Percentiles rank a stretch among this genome's conserved stretches.
Conservation (phyloP, 1,140 invertebrate genomes). For the Drosophila sp. region DNA sequence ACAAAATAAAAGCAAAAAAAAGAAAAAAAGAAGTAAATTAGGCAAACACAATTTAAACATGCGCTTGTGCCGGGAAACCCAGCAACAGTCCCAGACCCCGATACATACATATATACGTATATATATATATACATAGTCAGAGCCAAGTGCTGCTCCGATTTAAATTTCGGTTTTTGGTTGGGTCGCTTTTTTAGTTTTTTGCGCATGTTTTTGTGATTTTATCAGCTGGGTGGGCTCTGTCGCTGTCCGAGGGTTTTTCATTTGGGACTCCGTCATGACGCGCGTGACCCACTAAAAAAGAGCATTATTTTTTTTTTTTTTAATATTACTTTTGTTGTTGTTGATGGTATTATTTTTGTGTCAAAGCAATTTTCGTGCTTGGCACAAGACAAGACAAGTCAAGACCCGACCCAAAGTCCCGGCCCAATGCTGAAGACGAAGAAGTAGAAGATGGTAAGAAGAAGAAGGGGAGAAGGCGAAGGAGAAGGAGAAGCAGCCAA, state of each 20-base stretch:
- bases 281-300: slow-evolving; percentile 77
- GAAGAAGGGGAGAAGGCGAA: too few species aligned
- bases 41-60: slow-evolving; percentile 78
- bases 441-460: too few species aligned
- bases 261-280: slow-evolving; percentile 66
- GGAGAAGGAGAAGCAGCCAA: slow-evolving; percentile 22
- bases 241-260: slow-evolving; percentile 67
- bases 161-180: slow-evolving; percentile 69
- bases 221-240: slow-evolving; percentile 78
- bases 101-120: not conserved
- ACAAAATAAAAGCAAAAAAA: slow-evolving; percentile 3
- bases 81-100: slow-evolving; percentile 3
- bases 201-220: slow-evolving; percentile 80
- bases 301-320: slow-evolving; percentile 41
- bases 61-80: slow-evolving; percentile 72
- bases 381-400: slow-evolving; percentile 42
- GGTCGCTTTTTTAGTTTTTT: slow-evolving; percentile 47
- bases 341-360: slow-evolving; percentile 60
- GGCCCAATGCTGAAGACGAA: not conserved
- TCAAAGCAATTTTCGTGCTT: slow-evolving; percentile 78
- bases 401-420: slow-evolving; percentile 8
- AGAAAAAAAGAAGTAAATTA: slow-evolving; percentile 60
- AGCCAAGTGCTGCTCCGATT: slow-evolving; percentile 73
- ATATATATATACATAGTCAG: slow-evolving; percentile 2
- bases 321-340: slow-evolving; percentile 10